Evolutionary conservation across 2,797 vertebrate species (phyloP).

Genomic region (Trematomus bernacchii): DNA sequence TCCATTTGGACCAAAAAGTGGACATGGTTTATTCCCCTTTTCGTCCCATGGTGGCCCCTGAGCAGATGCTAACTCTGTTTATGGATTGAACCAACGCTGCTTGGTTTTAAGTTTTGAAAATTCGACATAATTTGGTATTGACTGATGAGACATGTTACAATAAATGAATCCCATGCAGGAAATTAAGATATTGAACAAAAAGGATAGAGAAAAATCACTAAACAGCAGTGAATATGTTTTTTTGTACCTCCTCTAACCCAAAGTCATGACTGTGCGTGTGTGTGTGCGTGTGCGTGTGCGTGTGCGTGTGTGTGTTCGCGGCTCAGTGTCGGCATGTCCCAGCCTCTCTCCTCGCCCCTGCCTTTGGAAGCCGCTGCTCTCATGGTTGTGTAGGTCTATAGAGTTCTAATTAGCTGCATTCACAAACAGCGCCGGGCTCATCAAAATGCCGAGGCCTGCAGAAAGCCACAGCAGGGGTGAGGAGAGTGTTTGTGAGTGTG

Average conservation of each 20-base stretch:
- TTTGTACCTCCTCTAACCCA: not conserved
- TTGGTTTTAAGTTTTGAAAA: not conserved
- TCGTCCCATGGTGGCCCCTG: too few species aligned
- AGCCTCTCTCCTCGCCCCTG: slow-evolving; percentile 57
- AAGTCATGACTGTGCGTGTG: slow-evolving; percentile 1
- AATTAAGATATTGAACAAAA: not conserved
- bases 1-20: too few species aligned
- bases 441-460: slow-evolving; percentile 81
- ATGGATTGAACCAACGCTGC: not conserved
- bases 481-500: slow-evolving; percentile 37
- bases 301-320: slow-evolving; percentile 17
- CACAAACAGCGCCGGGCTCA: slow-evolving; percentile 78
- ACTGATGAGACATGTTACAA: not conserved
- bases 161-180: not conserved
- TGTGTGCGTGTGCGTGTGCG: too few species aligned
- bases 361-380: slow-evolving; percentile 66
- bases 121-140: not conserved
- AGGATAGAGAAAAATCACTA: not conserved
- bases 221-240: not conserved
- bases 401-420: slow-evolving; percentile 82
- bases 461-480: slow-evolving; percentile 82
- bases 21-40: too few species aligned
- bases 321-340: slow-evolving; percentile 38
- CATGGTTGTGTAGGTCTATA: slow-evolving; percentile 67
- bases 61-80: not conserved